These are phyloP conservation scores for Chlorospingus semifuscus DNA, from an alignment of 2,797 vertebrate genomes.

Conservation along the genomic window DNA sequence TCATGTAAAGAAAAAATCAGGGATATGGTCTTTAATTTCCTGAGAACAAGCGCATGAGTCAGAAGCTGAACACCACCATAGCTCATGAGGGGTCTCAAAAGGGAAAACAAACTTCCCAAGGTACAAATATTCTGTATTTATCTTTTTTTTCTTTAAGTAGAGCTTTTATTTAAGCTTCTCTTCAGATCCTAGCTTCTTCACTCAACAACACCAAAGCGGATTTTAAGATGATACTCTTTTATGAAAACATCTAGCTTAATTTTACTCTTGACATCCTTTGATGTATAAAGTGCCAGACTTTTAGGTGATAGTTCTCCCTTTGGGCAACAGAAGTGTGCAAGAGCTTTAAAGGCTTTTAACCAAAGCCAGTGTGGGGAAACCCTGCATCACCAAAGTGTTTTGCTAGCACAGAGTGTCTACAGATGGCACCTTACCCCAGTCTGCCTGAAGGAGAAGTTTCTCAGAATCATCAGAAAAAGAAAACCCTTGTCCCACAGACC, in stretches of 20 bases:
- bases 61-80: neutral
- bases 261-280: neutral
- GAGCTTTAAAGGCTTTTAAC: neutral
- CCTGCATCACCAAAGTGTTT: neutral
- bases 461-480: neutral
- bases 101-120: neutral
- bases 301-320: neutral
- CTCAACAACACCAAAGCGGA: neutral
- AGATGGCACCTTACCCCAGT: neutral
- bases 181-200: neutral
- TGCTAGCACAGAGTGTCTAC: neutral
- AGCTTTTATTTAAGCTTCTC: constrained; percentile 6
- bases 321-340: neutral
- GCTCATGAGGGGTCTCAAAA: neutral
- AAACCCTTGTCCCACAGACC: neutral
- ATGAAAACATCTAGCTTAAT: constrained; percentile 24
- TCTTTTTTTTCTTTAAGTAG: neutral
- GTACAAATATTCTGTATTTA: neutral
- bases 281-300: neutral
- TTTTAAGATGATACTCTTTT: constrained; percentile 6
- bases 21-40: neutral
- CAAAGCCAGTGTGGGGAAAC: neutral
- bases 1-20: neutral
- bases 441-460: neutral
- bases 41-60: neutral